Base-by-base conservation (phyloP, 2,888 invertebrate genomes). In the Ischnus inquisitorius region DNA sequence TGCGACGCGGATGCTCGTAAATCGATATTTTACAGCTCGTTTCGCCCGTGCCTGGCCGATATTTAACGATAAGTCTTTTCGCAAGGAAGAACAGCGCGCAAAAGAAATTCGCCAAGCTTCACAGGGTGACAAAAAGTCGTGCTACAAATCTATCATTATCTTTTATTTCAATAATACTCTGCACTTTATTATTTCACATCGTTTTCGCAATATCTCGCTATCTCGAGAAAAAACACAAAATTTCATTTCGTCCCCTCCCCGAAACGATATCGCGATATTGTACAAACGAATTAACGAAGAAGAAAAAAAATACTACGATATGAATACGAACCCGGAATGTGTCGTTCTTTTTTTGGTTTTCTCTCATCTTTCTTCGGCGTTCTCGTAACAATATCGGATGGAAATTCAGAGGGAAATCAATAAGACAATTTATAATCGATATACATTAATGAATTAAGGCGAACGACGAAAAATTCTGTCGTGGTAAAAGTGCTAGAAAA, bases 401-500 rank as follows among this genome's bases (percentile, higher is more conserved):
- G 25, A 14, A 60, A 74, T 74, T 25, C 12, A 60, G 43, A 25
- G 57, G 25, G n/a, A 51, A 34, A 54, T 57, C 16, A 67, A 57
- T 39, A 41, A 65, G 19, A 71, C 34, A 68, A 57, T 22, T 54
- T 10, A 2, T 76, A 54, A 64, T 64, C n/a, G 22, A 41, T 68
- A 69, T 65, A 54, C 16, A 48, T 22, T 83, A 68, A 64, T 41
- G 54, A 74, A 22, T 43, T 72, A 43, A 77, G 60, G 60, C 54
- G 6, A 60, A 60, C 57, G 67, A 77, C 57, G 60, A 79, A 69
- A 78, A 28, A 34, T 68, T 62, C 1, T 54, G 46, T 64, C 64
- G 75, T 71, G 39, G 83, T 79, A 76, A 79, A 79, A 79, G 75
- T 83, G 75, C 69, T 75, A 79, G 79, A 74, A 83, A 83, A 65